phyloP scores from a whole-genome alignment of 2,113 vertebrate genomes.

The Ailuropoda melanoleuca region DNA sequence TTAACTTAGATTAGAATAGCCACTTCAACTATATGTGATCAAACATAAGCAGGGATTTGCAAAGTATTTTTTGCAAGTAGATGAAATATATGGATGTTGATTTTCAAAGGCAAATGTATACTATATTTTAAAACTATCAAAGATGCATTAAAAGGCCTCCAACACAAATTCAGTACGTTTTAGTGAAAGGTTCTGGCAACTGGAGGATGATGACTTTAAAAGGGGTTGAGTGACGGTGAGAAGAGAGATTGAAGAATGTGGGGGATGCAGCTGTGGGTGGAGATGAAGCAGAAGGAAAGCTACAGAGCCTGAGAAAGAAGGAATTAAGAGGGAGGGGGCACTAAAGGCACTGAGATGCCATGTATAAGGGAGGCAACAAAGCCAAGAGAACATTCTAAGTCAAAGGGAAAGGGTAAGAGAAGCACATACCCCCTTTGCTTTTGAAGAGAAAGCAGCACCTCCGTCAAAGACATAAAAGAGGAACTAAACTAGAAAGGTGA shows the following conservation, averaged over 20 bases:
- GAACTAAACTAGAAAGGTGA: not conserved
- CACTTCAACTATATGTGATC: not conserved
- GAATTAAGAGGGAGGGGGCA: not conserved
- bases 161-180: not conserved
- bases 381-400: not conserved
- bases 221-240: too few species aligned
- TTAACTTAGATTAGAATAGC: not conserved
- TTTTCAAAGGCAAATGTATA: not conserved
- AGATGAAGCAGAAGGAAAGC: not conserved
- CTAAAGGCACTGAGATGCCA: not conserved
- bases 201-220: not conserved
- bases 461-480: not conserved
- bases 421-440: not conserved
- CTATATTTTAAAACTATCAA: not conserved
- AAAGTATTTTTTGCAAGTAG: slow-evolving; percentile 20
- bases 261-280: rapidly evolving
- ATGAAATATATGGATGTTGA: not conserved
- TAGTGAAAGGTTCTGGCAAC: not conserved
- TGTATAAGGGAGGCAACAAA: not conserved
- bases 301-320: not conserved
- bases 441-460: not conserved
- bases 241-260: not conserved
- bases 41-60: not conserved
- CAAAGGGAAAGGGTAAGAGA: not conserved
- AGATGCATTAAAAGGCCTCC: not conserved